Evolutionary conservation across 2,113 vertebrate species (phyloP).

Genomic region (Heliornis fulica): DNA sequence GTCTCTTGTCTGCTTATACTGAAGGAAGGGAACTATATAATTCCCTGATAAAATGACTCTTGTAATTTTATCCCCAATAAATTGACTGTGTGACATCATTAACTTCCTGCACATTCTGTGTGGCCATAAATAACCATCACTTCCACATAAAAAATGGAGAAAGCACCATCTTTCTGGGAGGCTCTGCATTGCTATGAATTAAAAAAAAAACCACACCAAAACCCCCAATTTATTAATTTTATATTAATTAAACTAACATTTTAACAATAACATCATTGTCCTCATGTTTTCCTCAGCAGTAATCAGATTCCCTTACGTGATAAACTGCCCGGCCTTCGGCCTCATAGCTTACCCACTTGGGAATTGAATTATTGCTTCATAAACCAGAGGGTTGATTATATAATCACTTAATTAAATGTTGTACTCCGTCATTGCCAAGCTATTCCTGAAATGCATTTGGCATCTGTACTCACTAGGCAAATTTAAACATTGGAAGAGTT

Average conservation of each 20-base stretch:
- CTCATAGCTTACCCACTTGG: conserved; percentile 51
- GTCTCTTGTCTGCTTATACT: neutral
- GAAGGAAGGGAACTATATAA: conserved; percentile 8
- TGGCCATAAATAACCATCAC: conserved; percentile 8
- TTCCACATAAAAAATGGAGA: neutral
- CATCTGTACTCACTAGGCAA: conserved; percentile 13
- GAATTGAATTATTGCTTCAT: conserved; percentile 70
- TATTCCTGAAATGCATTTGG: conserved; percentile 63
- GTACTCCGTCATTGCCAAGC: conserved; percentile 58
- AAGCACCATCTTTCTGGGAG: neutral
- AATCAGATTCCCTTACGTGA: conserved; percentile 60
- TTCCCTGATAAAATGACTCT: conserved; percentile 36
- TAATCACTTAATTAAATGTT: conserved; percentile 74
- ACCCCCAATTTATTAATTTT: conserved; percentile 32
- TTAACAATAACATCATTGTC: conserved; percentile 38
- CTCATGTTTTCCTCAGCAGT: conserved; percentile 48
- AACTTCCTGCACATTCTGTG: conserved; percentile 21
- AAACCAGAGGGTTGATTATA: conserved; percentile 66
- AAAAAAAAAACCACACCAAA: neutral
- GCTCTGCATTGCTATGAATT: neutral
- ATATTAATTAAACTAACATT: conserved; percentile 55
- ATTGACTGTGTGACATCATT: conserved; percentile 43
- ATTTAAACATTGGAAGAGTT: conserved; percentile 19
- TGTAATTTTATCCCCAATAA: conserved; percentile 52
- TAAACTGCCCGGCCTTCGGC: conserved; percentile 46